Evolutionary conservation across 2,113 vertebrate species (phyloP).

Genomic region (Tringa solitaria): DNA sequence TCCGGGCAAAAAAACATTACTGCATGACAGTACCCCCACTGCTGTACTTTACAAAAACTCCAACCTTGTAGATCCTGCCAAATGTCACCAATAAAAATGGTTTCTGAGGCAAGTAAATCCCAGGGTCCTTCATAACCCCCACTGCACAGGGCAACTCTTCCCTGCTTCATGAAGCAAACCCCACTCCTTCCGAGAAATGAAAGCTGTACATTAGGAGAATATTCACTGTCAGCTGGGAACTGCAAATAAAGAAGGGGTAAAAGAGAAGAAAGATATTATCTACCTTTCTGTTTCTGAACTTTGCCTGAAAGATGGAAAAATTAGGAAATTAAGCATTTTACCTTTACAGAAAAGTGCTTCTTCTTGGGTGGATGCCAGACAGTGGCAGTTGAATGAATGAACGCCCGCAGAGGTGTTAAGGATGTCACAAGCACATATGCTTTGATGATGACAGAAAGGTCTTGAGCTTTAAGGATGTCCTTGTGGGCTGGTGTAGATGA

Average conservation of each 20-base stretch:
- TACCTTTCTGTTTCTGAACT: neutral
- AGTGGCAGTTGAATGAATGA: slow-evolving; percentile 83
- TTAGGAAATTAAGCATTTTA: slow-evolving; percentile 38
- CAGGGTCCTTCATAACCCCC: neutral
- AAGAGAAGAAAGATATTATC: neutral
- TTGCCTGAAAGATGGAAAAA: neutral
- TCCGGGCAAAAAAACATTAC: neutral
- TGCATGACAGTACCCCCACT: neutral
- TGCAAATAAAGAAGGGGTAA: neutral
- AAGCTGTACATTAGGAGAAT: neutral
- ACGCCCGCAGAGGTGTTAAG: slow-evolving; percentile 83
- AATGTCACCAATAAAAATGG: neutral
- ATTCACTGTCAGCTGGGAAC: neutral
- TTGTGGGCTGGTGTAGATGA: neutral
- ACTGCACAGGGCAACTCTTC: neutral
- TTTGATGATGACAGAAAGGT: slow-evolving; percentile 82
- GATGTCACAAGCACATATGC: slow-evolving; percentile 91
- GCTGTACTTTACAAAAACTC: neutral
- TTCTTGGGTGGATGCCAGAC: slow-evolving; percentile 77
- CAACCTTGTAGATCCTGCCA: neutral
- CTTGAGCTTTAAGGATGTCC: slow-evolving; percentile 56
- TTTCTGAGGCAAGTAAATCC: neutral
- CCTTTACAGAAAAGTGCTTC: slow-evolving; percentile 80
- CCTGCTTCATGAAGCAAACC: neutral
- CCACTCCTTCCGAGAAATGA: neutral